Evolutionary conservation across 2,888 invertebrate species (phyloP), one percentile per base, ranked within the genome.

Genomic region (Leptodirus hochenwartii): DNA sequence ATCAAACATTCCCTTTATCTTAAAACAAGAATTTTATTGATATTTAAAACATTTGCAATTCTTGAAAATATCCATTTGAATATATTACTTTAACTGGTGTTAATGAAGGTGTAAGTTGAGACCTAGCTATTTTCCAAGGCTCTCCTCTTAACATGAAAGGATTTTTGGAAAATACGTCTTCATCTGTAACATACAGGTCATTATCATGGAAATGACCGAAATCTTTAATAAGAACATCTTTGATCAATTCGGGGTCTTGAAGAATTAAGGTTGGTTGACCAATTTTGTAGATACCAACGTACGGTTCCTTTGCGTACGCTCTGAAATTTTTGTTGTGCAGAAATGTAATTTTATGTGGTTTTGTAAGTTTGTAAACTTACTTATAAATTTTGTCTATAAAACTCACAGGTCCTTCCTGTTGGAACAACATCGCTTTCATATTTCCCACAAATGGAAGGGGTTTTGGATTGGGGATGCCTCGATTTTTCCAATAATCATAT

Each of bases 121-220:
- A 44, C 6, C 66, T 51, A 2, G 56, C 43, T 1, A 49, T 45
- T 33, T 60, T 60, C 66, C 67, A 63, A 35, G 53, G 43, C n/a
- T 55, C 47, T 2, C 61, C 59, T n/a, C 49, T 53, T 14, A 62
- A 36, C 0, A 47, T 33, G 35, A 67, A 61, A 1, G 61, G 58
- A 47, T 61, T 59, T 25, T 53, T 51, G 3, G 53, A 51, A 6
- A 56, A 41, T 1, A 55, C 59, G 29, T 66, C 64, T 0, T 43
- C 36, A 22, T 56, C 53, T 33, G 57, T 47, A 2, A 45, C 32
- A 10, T 43, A 25, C 4, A 54, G 32, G 17, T 52, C 52, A 32
- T 56, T 57, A 31, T 54, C 45, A 12, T 46, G 44, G 34, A 56
- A 58, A 34, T 40, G 35, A 15, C 41, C 39, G 34, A 54, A 54